Percentiles rank a stretch among this genome's conserved stretches.
Evolutionary conservation across 1,140 invertebrate species (phyloP).

Genomic region (Wiebesia pumilae): DNA sequence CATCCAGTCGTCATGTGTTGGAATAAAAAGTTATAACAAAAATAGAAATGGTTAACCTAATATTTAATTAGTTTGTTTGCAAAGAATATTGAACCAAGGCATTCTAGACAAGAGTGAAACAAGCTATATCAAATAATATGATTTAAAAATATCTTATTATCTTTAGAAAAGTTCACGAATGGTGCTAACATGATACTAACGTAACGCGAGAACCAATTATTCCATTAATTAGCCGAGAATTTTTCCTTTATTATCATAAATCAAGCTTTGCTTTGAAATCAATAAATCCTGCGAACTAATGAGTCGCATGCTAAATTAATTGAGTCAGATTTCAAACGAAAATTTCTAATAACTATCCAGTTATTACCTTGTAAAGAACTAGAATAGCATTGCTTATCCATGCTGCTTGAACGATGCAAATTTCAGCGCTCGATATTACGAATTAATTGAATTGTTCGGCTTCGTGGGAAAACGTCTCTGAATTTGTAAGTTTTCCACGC

Average conservation of each 20-base stretch:
- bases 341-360: not conserved
- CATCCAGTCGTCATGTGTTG: not conserved
- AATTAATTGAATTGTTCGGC: no score
- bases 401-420: not conserved
- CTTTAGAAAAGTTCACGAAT: not conserved
- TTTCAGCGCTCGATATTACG: not conserved
- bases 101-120: not conserved
- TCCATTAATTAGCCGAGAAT: not conserved
- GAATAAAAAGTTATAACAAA: not conserved
- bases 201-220: not conserved
- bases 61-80: not conserved
- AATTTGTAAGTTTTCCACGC: not conserved
- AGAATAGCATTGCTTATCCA: not conserved
- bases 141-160: not conserved
- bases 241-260: not conserved
- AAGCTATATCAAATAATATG: not conserved
- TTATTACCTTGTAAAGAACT: not conserved
- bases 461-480: not conserved
- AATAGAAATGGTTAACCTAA: not conserved
- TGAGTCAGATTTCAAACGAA: not conserved
- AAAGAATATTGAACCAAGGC: not conserved
- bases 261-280: not conserved
- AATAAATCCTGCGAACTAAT: not conserved
- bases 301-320: not conserved
- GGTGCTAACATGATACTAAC: no score